Conservation (phyloP, 2,888 invertebrate species). For the Siphlonurus alternatus region DNA sequence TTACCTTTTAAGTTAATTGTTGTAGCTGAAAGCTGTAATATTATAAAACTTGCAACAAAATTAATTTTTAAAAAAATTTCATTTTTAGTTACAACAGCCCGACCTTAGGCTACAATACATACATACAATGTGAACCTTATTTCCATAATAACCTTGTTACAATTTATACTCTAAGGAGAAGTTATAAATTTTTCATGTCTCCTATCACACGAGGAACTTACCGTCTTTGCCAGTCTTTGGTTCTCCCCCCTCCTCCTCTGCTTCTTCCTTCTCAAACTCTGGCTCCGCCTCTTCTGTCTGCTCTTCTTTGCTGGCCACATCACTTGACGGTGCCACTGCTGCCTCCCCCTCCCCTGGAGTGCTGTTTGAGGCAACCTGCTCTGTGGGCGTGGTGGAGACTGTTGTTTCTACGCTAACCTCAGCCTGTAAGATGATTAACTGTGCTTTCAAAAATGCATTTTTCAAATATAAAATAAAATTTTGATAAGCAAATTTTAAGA, state of each 20-base stretch:
- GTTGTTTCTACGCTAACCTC: conserved; percentile 13
- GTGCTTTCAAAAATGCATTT: conserved; percentile 13
- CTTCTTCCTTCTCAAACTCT: conserved; percentile 16
- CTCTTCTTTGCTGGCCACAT: background rate
- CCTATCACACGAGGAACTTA: background rate
- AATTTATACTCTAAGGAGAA: no score
- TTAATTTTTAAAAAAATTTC: no score
- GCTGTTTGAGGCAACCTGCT: background rate
- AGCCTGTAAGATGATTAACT: conserved; percentile 14
- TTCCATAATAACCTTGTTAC: no score
- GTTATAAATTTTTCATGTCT: no score
- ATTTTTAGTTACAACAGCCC: no score
- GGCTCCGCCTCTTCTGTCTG: background rate
- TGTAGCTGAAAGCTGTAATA: no score
- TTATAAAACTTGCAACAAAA: no score
- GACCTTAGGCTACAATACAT: no score
- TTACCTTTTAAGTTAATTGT: no score
- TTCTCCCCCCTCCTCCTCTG: conserved; percentile 13
- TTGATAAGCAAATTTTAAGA: no score
- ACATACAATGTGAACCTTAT: no score
- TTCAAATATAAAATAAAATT: background rate
- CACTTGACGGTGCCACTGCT: background rate
- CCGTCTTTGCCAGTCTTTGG: background rate
- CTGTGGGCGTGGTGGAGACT: conserved; percentile 18
- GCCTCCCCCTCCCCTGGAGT: background rate